Conservation (phyloP, 2,888 invertebrate genomes). For the Erynnis tages region DNA sequence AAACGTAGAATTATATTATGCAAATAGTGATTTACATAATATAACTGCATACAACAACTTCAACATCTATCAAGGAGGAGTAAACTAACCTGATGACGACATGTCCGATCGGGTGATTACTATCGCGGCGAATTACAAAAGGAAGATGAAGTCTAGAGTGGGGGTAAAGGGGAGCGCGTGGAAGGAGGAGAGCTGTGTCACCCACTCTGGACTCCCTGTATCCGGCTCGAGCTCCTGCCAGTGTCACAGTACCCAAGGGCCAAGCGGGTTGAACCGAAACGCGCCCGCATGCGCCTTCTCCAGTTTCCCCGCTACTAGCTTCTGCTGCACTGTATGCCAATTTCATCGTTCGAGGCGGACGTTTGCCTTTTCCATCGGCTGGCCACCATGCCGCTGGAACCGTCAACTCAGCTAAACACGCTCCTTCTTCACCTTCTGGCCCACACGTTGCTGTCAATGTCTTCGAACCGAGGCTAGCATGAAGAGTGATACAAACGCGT, state of each 20-base stretch:
- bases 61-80: background rate
- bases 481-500: conserved; percentile 90
- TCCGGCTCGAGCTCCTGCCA: conserved; percentile 89
- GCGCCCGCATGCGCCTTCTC: conserved; percentile 87
- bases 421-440: conserved; percentile 95
- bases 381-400: conserved; percentile 97
- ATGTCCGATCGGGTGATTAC: conserved; percentile 86
- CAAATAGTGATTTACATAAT: background rate
- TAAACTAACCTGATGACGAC: conserved; percentile 90
- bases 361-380: conserved; percentile 81
- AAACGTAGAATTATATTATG: too few relatives aligned
- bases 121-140: conserved; percentile 89
- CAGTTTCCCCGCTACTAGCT: conserved; percentile 85
- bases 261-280: conserved; percentile 84
- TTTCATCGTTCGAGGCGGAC: conserved; percentile 88
- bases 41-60: background rate
- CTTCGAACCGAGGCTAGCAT: conserved; percentile 84
- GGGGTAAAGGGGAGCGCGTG: conserved; percentile 94
- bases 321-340: conserved; percentile 95
- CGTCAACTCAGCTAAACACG: conserved; percentile 93
- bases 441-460: conserved; percentile 94
- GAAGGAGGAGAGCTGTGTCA: conserved; percentile 91
- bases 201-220: conserved; percentile 93
- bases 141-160: conserved; percentile 94
- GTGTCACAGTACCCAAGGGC: conserved; percentile 84